Evolutionary conservation across 2,113 vertebrate species (phyloP), one percentile per base, ranked within the genome.

Genomic region (Oreotrochilus melanogaster): DNA sequence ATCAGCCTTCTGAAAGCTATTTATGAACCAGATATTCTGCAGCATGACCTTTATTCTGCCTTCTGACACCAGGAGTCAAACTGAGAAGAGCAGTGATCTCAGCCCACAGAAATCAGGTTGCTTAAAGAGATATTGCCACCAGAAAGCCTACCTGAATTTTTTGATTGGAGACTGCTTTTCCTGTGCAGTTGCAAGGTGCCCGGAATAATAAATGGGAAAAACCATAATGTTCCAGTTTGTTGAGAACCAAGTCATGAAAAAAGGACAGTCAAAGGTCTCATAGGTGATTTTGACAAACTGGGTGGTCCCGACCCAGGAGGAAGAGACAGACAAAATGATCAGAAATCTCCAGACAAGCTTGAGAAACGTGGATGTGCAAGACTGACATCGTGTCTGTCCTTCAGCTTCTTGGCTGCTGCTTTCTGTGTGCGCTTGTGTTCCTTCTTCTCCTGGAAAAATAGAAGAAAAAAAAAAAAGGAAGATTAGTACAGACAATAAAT

Each of bases 161-260:
- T 99, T 99, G 93, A 99, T 99, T 91, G 99, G 99, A 14, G 99
- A 99, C 94, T 99, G 99, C 91, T 99, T 99, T 95, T 99, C 99
- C 92, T 98, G 98, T 10, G 99, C 98, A 25, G 98, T 99, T 86
- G 98, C 98, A 90, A 99, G 97, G 73, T 99, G 99, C 83, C 98
- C 99, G 3, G 99, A 99, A 97, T 99, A 99, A 98, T 99, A 99
- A 96, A 99, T 98, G 51, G 99, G 99, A 74, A 99, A 99, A 98
- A 99, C 98, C 98, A 99, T 98, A 97, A 99, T 99, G 98, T 99
- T 99, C 99, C 99, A 99, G 98, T 99, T 99, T 98, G 99, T 99
- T 97, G 99, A 99, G 98, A 99, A 99, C 99, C 99, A 99, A 95
- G 99, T 99, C 98, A 99, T 99, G 98, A 99, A 99, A 98, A 99